These are phyloP conservation scores for Podabrus alpinus DNA, from an alignment of 2,888 invertebrate species.

Conservation along the genomic window DNA sequence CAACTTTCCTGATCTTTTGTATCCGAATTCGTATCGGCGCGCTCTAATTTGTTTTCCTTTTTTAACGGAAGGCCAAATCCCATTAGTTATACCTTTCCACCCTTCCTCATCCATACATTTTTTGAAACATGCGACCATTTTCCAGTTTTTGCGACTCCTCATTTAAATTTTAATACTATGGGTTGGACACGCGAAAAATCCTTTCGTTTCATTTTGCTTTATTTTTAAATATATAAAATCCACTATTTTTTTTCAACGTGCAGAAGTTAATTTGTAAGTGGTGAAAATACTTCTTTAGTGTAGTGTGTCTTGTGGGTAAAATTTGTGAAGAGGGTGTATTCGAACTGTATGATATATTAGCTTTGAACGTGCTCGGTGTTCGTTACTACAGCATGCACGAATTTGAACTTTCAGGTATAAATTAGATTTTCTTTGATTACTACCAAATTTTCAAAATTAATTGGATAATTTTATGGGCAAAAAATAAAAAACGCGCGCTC, in stretches of 20 bases:
- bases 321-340: conserved; percentile 14
- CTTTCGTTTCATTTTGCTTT: not conserved
- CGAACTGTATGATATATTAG: conserved; percentile 17
- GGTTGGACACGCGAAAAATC: not conserved
- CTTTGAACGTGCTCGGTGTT: conserved; percentile 14
- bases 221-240: not conserved
- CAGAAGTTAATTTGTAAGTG: not conserved
- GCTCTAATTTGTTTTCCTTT: not conserved
- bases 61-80: not conserved
- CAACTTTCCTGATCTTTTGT: too few species aligned
- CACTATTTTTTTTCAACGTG: not conserved
- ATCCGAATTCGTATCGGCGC: too few species aligned
- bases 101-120: not conserved
- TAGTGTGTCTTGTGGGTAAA: conserved; percentile 10
- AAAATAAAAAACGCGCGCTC: not conserved
- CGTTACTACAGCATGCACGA: conserved; percentile 13
- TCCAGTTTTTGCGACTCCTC: not conserved
- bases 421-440: not conserved
- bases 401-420: not conserved
- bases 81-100: not conserved
- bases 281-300: not conserved
- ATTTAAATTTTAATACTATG: not conserved
- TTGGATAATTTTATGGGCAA: not conserved
- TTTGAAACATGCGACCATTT: not conserved
- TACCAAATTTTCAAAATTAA: not conserved